These are phyloP conservation scores for Dryobota labecula DNA, from an alignment of 2,888 invertebrate genomes.

Conservation along the genomic window DNA sequence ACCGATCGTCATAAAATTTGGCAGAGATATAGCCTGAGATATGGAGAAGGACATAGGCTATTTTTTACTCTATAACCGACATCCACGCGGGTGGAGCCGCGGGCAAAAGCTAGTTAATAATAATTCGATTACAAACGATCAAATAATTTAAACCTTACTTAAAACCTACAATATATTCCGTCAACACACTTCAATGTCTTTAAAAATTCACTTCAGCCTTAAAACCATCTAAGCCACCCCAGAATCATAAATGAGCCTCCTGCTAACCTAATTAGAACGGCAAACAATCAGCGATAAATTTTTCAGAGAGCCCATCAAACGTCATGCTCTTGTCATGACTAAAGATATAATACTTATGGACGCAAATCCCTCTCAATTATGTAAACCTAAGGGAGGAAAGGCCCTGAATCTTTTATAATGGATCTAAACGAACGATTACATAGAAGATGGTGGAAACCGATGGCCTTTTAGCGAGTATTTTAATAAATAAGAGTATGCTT, in stretches of 20 bases:
- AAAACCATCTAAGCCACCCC: conserved; percentile 21
- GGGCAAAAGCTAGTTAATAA: too few species aligned
- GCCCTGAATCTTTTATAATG: conserved; percentile 58
- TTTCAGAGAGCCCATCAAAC: conserved; percentile 54
- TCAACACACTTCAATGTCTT: neutral
- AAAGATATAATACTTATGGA: conserved; percentile 51
- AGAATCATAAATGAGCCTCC: conserved; percentile 40
- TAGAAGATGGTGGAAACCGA: conserved; percentile 18
- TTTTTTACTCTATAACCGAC: too few species aligned
- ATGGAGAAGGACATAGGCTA: too few species aligned
- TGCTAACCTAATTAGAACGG: conserved; percentile 56
- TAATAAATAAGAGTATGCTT: too few species aligned
- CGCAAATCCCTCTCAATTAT: conserved; percentile 65
- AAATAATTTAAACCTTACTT: neutral
- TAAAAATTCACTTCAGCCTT: conserved; percentile 16
- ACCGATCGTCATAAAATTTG: too few species aligned
- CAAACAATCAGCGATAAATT: conserved; percentile 57
- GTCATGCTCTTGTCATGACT: conserved; percentile 39
- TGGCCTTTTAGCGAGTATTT: conserved; percentile 22
- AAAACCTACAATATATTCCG: neutral
- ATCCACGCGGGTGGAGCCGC: too few species aligned
- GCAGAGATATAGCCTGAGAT: too few species aligned
- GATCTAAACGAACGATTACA: conserved; percentile 49
- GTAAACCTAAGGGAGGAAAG: conserved; percentile 31
- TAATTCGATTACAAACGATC: too few species aligned